Base-by-base conservation (phyloP, 30 jellyfish, hydroid and myxozoan species). In the Aurelia coerulea region DNA sequence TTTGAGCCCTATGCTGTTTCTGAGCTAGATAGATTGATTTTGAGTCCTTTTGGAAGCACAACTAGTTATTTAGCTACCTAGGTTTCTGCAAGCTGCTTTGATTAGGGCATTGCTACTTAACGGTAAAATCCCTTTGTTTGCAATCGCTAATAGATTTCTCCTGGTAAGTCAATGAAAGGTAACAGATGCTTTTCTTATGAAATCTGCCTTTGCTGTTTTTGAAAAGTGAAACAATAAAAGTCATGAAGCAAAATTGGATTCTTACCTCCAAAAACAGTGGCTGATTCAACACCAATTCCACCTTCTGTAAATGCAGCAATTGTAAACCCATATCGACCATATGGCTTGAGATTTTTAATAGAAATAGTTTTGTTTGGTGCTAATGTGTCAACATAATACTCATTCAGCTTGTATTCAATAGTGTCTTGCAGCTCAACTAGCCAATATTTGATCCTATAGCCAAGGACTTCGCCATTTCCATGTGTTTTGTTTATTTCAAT, bases 401-500 rank as follows among this genome's bases (percentile, higher is more conserved):
- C 73, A 12, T 5, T 54, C 3, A 4, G 29, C n/a, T 54, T 33
- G 9, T 34, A 23, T 7, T 70, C 79, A 4, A 73, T 73, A 83
- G 53, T 10, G 13, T 83, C 92, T 52, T 69, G 68, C 23, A 41
- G 66, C 37, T 70, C 86, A 17, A 68, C 42, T 18, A 63, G 63
- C 86, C 79, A 69, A 64, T 83, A 83, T 32, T 58, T 68, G 14
- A 83, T 83, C 32, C 72, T 37, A 29, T 83, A 83, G 14, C 92
- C 92, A 11, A 83, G 78, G 11, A 83, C 92, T 71, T 83, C 92
- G 5, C 92, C 92, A 68, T 67, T 69, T 5, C 86, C 85, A 15
- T 76, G 59, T 13, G 66, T 70, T 60, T 72, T 42, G 77, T 50
- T 83, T 4, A 83, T 83, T 5, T 17, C 74, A 32, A 16, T 49